phyloP scores from a whole-genome alignment of 2,113 vertebrate genomes.

The Nannobrachium achirus region DNA sequence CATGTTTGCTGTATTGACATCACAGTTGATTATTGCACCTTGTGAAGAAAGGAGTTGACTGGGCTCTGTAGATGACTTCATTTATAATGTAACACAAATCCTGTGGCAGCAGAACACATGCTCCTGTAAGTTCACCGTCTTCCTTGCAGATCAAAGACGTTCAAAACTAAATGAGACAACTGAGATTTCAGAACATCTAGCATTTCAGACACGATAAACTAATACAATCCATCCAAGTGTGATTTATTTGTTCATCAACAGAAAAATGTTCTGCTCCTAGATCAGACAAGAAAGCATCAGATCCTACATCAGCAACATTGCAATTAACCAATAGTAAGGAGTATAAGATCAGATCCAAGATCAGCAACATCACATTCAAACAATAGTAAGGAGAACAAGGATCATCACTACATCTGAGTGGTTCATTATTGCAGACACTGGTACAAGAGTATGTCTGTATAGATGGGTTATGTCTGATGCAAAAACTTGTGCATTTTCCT shows the following conservation, averaged over 20 bases:
- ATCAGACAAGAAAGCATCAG: no score
- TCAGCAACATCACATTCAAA: no score
- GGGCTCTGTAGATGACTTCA: constrained; percentile 40
- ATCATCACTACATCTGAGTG: background rate
- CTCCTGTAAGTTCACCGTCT: constrained; percentile 19
- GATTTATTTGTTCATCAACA: no score
- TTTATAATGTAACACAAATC: constrained; percentile 35
- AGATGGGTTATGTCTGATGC: no score
- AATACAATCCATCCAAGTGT: no score
- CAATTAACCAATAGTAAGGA: no score
- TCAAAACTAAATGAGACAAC: constrained; percentile 25
- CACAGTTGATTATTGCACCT: constrained; percentile 37
- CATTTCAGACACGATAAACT: constrained; percentile 1
- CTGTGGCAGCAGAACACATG: background rate
- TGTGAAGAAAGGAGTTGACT: constrained; percentile 7
- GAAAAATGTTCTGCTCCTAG: no score
- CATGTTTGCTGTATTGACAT: constrained; percentile 21
- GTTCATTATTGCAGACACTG: constrained; percentile 12
- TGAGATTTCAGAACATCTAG: background rate
- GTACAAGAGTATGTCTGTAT: background rate
- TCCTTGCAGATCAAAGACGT: constrained; percentile 15
- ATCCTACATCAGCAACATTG: no score
- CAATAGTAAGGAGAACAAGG: no score
- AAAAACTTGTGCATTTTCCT: background rate
- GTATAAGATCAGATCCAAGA: no score